Conservation (phyloP, 1,140 invertebrate genomes). For the Phocides pigmalion region DNA sequence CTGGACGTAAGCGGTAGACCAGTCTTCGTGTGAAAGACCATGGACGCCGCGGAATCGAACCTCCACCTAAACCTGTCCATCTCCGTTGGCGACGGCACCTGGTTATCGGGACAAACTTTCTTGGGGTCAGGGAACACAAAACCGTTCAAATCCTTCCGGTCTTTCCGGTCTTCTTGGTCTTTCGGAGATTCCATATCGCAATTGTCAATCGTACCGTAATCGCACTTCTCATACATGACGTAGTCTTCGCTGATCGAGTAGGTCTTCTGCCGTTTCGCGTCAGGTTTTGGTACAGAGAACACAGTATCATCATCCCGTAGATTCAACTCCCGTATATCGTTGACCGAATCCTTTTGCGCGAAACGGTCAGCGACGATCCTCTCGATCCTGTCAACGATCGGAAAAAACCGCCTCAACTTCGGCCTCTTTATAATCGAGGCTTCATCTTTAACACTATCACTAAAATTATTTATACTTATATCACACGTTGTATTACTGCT, state of each 20-base stretch:
- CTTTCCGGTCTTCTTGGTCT: constrained; percentile 32
- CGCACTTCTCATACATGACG: constrained; percentile 76
- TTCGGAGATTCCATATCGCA: constrained; percentile 57
- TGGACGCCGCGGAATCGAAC: constrained; percentile 91
- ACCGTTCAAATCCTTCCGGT: constrained; percentile 37
- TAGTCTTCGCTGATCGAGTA: constrained; percentile 69
- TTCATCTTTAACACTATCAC: constrained; percentile 53
- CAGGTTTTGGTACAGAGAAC: constrained; percentile 58
- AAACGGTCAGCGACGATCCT: constrained; percentile 68
- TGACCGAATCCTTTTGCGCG: constrained; percentile 45
- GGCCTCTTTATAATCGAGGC: constrained; percentile 69
- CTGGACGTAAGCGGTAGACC: constrained; percentile 94
- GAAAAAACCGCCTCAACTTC: constrained; percentile 68
- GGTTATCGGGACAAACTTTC: constrained; percentile 45
- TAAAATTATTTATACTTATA: constrained; percentile 66
- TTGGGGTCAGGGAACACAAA: constrained; percentile 57
- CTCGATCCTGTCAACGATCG: constrained; percentile 68
- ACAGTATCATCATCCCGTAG: constrained; percentile 72
- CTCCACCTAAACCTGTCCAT: constrained; percentile 90
- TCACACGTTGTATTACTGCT: constrained; percentile 74
- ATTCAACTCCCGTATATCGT: constrained; percentile 68
- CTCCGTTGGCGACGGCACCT: constrained; percentile 87
- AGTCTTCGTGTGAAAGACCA: constrained; percentile 93
- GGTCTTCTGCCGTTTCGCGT: constrained; percentile 66
- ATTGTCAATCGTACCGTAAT: constrained; percentile 72